Conservation (phyloP, 2,113 vertebrate species). For the Climacteris rufus region DNA sequence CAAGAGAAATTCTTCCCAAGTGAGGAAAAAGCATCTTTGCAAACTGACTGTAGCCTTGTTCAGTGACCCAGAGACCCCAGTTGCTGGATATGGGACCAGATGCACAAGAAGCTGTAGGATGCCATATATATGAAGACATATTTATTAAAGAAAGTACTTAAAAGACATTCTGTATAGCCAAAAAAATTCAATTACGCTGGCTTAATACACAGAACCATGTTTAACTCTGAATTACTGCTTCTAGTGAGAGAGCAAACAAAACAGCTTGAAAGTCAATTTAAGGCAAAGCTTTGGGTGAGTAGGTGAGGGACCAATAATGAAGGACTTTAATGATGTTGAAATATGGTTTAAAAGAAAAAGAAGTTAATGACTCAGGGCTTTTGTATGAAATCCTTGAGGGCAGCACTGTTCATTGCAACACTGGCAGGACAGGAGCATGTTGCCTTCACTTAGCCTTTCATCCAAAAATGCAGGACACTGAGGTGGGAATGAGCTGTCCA, state of each 20-base stretch:
- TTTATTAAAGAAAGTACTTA: constrained; percentile 31
- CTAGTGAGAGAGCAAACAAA: background rate
- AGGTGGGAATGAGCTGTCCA: background rate
- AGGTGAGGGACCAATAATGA: background rate
- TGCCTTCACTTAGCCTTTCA: background rate
- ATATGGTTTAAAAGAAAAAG: background rate
- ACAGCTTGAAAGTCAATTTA: background rate
- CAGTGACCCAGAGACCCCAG: background rate
- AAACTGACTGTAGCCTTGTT: background rate
- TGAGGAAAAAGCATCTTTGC: background rate
- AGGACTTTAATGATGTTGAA: background rate
- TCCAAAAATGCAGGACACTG: background rate
- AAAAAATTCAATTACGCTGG: background rate
- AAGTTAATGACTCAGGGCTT: background rate
- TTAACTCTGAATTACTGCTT: background rate
- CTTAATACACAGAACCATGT: background rate
- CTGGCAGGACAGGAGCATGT: background rate
- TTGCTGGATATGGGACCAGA: background rate
- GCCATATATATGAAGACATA: background rate
- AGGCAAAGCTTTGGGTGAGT: constrained; percentile 3
- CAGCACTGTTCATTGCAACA: background rate
- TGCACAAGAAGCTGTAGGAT: background rate
- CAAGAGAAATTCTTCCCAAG: background rate
- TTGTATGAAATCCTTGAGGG: background rate
- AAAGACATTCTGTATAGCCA: background rate